Evolutionary conservation across 2,797 vertebrate genomes (phyloP), one percentile per base, ranked within the genome.

Genomic region (Sandelia bainsii): DNA sequence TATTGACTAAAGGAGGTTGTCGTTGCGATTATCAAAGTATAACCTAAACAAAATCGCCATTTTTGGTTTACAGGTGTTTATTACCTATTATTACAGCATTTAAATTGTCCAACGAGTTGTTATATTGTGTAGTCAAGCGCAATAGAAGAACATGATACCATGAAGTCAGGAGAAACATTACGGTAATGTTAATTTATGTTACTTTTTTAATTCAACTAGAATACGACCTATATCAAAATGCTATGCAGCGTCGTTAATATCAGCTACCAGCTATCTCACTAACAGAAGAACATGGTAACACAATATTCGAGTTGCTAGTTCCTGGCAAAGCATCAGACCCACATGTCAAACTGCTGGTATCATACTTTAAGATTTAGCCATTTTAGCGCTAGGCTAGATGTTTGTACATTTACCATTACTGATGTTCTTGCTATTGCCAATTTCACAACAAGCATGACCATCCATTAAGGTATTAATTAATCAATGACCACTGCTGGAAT

Each of bases 361-460:
- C 80, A 75, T 62, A 81, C 86, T 91, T 90, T 88, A 84, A 78
- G 57, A 68, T 80, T 79, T 85, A 91, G 83, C 70, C 68, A 81
- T 85, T 81, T 79, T 82, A 89, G 73, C 51, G 80, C 63, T 59
- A 91, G 88, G 69, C 82, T 88, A 89, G 85, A 81, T 88, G 89
- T 89, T 62, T 92, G 84, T 89, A 88, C 89, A 88, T 90, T 85
- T 77, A 80, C 80, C 88, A 90, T 92, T 75, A 81, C 80, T 86
- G 80, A 86, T 91, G 86, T 89, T 89, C 39, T 87, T 84, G 83
- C 63, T 85, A 85, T 76, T 78, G 73, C 86, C 87, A 89, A 81
- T 86, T 86, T 84, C 91, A 90, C 75, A 50, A 77, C 81, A 69
- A 91, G 91, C 93, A 93, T 92, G 91, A 84, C 59, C 92, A 90